Evolutionary conservation across 2,888 invertebrate species (phyloP).

Genomic region (Lumbricus terrestris): DNA sequence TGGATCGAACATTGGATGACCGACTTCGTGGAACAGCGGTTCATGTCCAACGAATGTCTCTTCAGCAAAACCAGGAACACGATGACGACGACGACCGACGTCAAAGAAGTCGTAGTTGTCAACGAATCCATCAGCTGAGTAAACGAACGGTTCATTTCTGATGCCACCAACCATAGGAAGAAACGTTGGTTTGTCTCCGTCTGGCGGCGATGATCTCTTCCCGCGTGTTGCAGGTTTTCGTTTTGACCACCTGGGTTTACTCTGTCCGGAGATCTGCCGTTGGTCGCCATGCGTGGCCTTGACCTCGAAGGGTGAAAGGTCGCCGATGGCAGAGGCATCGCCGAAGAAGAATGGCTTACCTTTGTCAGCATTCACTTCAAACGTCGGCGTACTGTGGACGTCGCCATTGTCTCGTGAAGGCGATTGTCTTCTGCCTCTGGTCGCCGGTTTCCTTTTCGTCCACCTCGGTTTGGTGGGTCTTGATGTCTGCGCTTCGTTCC

Average conservation of each 20-base stretch:
- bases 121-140: not conserved
- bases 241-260: not conserved
- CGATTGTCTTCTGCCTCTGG: not conserved
- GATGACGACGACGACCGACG: not conserved
- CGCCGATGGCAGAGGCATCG: not conserved
- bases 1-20: not conserved
- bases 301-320: not conserved
- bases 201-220: not conserved
- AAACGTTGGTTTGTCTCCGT: not conserved
- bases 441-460: not conserved
- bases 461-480: not conserved
- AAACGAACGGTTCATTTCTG: not conserved
- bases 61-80: not conserved
- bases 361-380: not conserved
- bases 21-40: not conserved
- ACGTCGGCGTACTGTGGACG: not conserved
- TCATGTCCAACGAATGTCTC: not conserved
- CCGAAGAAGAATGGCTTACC: not conserved
- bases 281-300: not conserved
- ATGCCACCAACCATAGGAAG: not conserved
- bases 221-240: not conserved
- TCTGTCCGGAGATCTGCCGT: not conserved
- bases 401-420: not conserved
- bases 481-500: not conserved
- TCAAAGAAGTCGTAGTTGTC: not conserved